Percentiles rank a stretch among this genome's conserved stretches.
Evolutionary conservation across 2,888 invertebrate genomes (phyloP).

Genomic region (Nemurella pictetii): DNA sequence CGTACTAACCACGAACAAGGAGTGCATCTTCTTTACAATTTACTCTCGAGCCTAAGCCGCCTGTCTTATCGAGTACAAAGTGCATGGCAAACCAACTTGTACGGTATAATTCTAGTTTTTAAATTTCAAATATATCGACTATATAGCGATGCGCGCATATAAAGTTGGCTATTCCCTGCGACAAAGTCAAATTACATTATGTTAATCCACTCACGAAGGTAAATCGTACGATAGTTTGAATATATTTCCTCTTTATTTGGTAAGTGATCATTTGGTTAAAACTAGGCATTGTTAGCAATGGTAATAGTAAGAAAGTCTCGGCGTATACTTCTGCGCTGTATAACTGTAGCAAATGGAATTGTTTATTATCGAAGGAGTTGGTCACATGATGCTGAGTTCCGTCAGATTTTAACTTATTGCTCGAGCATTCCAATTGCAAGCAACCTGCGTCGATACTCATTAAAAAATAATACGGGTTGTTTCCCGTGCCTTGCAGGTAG

Average conservation of each 20-base stretch:
- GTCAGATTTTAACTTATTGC: slow-evolving; percentile 17
- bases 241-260: slow-evolving; percentile 23
- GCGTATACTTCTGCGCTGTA: background rate
- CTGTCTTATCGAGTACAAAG: background rate
- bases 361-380: background rate
- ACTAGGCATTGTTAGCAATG: slow-evolving; percentile 25
- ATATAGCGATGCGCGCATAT: background rate
- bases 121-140: background rate
- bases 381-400: background rate
- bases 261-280: slow-evolving; percentile 21
- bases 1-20: background rate
- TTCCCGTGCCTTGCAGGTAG: background rate
- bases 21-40: slow-evolving; percentile 1
- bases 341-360: background rate
- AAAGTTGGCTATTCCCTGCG: background rate
- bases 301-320: background rate
- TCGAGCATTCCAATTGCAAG: background rate
- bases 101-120: background rate
- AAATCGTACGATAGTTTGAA: slow-evolving; percentile 18
- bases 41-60: background rate
- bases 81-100: slow-evolving; percentile 13
- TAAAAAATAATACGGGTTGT: slow-evolving; percentile 6
- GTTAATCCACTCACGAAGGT: slow-evolving; percentile 6
- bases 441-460: background rate
- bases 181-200: slow-evolving; percentile 29